Conservation (phyloP, 2,797 vertebrate species). For the Cynopterus sphinx region DNA sequence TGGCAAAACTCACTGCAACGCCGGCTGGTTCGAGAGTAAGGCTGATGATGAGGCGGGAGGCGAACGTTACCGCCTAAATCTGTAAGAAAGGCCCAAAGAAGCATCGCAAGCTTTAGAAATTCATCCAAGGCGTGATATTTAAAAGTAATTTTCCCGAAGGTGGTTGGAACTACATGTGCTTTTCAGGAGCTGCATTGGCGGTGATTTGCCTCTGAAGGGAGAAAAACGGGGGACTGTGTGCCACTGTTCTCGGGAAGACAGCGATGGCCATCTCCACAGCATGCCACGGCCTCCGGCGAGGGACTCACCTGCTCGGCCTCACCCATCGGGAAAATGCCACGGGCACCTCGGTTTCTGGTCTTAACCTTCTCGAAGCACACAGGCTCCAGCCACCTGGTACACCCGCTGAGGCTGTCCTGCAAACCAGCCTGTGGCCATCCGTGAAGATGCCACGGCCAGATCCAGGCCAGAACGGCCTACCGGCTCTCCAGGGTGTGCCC, state of each 20-base stretch:
- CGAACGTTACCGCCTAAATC: fast-evolving
- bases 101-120: not conserved
- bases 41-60: not conserved
- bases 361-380: not conserved
- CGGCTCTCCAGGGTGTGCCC: not conserved
- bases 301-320: fast-evolving
- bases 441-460: not conserved
- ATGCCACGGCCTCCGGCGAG: too few species aligned
- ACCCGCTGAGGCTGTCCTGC: not conserved
- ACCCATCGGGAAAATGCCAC: too few species aligned
- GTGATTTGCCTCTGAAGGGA: not conserved
- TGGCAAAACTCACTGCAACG: not conserved
- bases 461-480: not conserved
- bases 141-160: not conserved
- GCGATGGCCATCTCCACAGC: too few species aligned
- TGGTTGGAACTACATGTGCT: not conserved
- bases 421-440: not conserved
- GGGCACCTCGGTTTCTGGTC: not conserved
- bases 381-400: not conserved
- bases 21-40: not conserved
- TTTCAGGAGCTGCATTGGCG: not conserved
- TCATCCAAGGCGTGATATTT: not conserved
- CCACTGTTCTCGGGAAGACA: fast-evolving
- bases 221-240: not conserved
- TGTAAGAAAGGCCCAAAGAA: not conserved